Conservation (phyloP, 2,888 invertebrate species). For the Stictocephala bisonia region DNA sequence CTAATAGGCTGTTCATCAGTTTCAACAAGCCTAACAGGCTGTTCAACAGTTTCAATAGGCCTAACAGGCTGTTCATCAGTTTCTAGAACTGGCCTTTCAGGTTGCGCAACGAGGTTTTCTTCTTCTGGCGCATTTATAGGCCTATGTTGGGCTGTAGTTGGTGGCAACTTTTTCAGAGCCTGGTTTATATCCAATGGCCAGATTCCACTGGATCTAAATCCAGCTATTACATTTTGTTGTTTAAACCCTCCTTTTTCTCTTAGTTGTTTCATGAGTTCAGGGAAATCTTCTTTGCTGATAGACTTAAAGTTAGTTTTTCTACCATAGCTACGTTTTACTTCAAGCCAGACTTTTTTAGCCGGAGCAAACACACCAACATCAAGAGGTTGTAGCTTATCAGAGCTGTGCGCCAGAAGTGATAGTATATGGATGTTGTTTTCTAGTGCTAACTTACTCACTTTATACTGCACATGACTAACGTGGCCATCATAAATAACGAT, state of each 20-base stretch:
- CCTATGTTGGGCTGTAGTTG: background rate
- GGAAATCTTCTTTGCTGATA: constrained; percentile 6
- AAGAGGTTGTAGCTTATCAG: constrained; percentile 10
- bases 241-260: background rate
- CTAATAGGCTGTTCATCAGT: too few species aligned
- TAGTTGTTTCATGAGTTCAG: background rate
- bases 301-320: background rate
- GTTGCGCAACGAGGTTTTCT: too few species aligned
- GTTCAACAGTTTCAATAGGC: too few species aligned
- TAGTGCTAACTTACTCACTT: background rate
- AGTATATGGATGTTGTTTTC: constrained; percentile 20
- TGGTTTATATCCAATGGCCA: background rate
- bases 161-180: background rate
- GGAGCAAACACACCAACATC: constrained; percentile 14
- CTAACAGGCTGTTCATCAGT: background rate
- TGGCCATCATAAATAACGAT: constrained; percentile 13
- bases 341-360: constrained; percentile 15
- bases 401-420: constrained; percentile 5
- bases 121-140: too few species aligned
- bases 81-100: background rate
- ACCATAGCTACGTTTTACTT: background rate
- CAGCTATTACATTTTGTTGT: background rate
- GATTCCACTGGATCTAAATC: constrained; percentile 15
- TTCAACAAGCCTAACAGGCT: too few species aligned
- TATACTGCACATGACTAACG: background rate